These are phyloP conservation scores for Orthonychiurus folsomi DNA, from an alignment of 2,888 invertebrate genomes.

Conservation along the genomic window DNA sequence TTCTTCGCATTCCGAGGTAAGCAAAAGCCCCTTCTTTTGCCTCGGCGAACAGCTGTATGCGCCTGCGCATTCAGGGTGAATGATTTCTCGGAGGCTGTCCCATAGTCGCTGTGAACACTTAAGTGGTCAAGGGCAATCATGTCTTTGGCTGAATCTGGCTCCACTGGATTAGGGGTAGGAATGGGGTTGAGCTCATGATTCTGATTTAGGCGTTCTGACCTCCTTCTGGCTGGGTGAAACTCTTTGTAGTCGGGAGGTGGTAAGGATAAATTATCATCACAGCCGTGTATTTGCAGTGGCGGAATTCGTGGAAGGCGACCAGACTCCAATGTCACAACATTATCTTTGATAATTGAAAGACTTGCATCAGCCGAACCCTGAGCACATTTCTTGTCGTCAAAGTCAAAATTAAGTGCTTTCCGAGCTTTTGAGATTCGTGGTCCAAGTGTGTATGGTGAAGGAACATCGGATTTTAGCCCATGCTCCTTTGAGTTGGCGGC, in stretches of 20 bases:
- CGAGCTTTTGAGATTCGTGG: neutral
- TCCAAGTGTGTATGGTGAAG: neutral
- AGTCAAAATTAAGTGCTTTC: neutral
- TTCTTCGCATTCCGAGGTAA: too few relatives aligned
- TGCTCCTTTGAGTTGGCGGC: neutral
- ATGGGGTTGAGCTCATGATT: neutral
- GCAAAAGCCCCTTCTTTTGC: too few relatives aligned
- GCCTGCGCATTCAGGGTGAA: neutral
- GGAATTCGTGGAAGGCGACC: neutral
- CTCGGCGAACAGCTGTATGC: too few relatives aligned
- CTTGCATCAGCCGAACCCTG: neutral
- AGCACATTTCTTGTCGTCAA: neutral
- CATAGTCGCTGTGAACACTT: conserved; percentile 10
- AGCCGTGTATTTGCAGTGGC: neutral
- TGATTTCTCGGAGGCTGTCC: conserved; percentile 9
- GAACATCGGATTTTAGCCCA: neutral
- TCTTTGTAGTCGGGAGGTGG: neutral
- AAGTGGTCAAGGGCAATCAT: too few relatives aligned
- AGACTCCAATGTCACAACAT: neutral
- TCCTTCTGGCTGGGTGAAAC: neutral
- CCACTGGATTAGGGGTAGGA: neutral
- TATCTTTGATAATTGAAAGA: too few relatives aligned
- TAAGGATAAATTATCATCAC: neutral
- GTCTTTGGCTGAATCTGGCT: neutral
- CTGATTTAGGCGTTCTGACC: neutral